phyloP scores from a whole-genome alignment of 2,797 vertebrate species.

The Silurus lanzhouensis region DNA sequence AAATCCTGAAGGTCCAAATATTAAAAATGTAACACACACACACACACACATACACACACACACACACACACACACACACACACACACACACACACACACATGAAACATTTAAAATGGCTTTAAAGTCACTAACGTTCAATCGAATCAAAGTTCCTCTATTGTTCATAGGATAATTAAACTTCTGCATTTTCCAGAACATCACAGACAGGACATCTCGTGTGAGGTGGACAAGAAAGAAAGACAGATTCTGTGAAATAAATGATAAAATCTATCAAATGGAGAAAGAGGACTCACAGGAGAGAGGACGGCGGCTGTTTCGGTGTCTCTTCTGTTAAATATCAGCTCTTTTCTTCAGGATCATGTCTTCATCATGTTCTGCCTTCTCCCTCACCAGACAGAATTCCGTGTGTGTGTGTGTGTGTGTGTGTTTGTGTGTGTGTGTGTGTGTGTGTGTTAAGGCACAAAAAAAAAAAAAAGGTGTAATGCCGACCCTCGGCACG shows the following conservation, averaged over 20 bases:
- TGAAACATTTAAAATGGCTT: neutral
- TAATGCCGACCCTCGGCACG: constrained; percentile 45
- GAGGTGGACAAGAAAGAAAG: neutral
- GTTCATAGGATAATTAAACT: neutral
- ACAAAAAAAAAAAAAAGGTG: constrained; percentile 16
- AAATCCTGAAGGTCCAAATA: neutral
- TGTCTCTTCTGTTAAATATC: constrained; percentile 13
- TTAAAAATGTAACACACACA: too few relatives aligned
- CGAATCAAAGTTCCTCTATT: constrained; percentile 21
- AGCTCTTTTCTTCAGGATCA: constrained; percentile 21
- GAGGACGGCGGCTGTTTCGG: neutral
- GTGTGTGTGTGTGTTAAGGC: constrained; percentile 9
- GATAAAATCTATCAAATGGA: neutral
- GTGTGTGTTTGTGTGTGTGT: neutral
- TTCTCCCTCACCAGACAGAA: constrained; percentile 7
- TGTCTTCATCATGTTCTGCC: constrained; percentile 5
- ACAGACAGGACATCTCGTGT: neutral
- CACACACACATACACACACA: too few relatives aligned
- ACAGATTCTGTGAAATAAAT: neutral
- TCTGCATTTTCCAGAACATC: constrained; percentile 5
- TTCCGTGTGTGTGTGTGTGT: constrained; percentile 24
- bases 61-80: neutral
- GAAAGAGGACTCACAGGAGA: constrained; percentile 34
- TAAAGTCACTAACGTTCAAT: too few relatives aligned
- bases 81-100: neutral